Conservation (phyloP, 2,113 vertebrate genomes). For the Rhadina sibilatrix region DNA sequence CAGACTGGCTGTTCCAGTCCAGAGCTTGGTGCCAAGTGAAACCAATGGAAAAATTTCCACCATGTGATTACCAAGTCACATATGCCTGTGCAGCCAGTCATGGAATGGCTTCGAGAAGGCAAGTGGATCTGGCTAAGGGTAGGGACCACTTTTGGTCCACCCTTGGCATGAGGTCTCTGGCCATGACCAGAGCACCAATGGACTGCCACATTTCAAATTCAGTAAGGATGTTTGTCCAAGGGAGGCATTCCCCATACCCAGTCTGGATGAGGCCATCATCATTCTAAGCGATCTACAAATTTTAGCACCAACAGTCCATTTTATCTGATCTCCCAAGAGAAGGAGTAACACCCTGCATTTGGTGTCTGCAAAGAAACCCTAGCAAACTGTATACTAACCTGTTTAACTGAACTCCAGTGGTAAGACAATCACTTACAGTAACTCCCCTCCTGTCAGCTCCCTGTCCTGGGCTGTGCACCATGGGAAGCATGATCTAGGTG, state of each 20-base stretch:
- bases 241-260: neutral
- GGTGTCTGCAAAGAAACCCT: neutral
- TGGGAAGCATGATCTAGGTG: fast-evolving
- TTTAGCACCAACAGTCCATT: neutral
- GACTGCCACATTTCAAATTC: neutral
- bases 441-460: neutral
- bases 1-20: neutral
- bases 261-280: neutral
- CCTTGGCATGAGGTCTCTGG: fast-evolving
- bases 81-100: neutral
- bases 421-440: neutral
- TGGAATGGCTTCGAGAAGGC: neutral
- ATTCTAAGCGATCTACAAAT: neutral
- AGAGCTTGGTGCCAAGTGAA: neutral
- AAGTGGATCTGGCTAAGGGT: neutral
- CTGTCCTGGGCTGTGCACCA: fast-evolving
- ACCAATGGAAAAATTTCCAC: neutral
- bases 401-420: neutral
- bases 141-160: neutral
- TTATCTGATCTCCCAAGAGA: neutral
- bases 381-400: neutral
- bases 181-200: fast-evolving
- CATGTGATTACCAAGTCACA: neutral
- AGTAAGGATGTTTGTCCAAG: neutral
- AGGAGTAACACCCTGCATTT: neutral